These are phyloP conservation scores for Hyperoplus lanceolatus DNA, from an alignment of 2,797 vertebrate species.

Conservation along the genomic window DNA sequence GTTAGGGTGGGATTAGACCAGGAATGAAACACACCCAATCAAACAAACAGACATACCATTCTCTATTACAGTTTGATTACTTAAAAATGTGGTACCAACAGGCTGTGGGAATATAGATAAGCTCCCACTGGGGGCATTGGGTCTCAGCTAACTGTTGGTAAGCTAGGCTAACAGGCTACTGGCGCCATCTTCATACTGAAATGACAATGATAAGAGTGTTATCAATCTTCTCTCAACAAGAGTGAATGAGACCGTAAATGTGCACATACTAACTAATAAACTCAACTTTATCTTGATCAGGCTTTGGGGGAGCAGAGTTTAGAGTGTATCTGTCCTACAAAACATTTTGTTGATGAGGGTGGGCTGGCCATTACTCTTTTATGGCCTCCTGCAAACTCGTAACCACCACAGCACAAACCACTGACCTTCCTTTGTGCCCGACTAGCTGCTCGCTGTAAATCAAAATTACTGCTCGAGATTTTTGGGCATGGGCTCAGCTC, in stretches of 20 bases:
- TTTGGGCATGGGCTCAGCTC: conserved; percentile 56
- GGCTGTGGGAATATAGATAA: no score
- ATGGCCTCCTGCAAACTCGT: conserved; percentile 29
- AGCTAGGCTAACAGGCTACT: neutral
- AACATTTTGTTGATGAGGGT: conserved; percentile 32
- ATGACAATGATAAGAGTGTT: neutral
- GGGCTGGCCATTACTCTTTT: conserved; percentile 47
- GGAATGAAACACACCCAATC: no score
- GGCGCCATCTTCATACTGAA: neutral
- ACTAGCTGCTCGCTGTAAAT: conserved; percentile 64
- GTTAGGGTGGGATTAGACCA: no score
- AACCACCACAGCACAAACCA: conserved; percentile 35
- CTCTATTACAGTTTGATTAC: no score
- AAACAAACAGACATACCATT: no score
- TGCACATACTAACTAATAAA: conserved; percentile 34
- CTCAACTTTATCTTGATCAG: conserved; percentile 44
- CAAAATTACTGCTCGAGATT: conserved; percentile 57
- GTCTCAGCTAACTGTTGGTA: neutral
- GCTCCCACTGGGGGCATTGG: no score
- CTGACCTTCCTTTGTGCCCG: conserved; percentile 44
- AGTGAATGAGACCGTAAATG: conserved; percentile 1
- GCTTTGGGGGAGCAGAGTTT: conserved; percentile 37
- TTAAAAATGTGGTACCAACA: no score
- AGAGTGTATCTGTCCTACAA: conserved; percentile 58
- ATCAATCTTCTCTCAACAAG: neutral